Conservation (phyloP, 2,888 invertebrate genomes). For the Taphrorychus bicolor region DNA sequence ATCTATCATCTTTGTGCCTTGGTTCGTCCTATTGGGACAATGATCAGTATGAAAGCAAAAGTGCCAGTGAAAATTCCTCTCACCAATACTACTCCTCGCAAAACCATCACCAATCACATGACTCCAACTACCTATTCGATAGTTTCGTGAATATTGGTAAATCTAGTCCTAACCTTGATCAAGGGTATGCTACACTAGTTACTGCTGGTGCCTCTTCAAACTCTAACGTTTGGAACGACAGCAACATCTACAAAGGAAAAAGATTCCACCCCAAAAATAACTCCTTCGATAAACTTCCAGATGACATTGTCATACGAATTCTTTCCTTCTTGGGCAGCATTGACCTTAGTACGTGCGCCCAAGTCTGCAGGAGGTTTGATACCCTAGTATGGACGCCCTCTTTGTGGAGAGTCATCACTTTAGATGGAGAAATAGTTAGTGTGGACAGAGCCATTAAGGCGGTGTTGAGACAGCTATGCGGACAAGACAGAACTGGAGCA, state of each 20-base stretch:
- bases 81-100: conserved; percentile 49
- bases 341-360: conserved; percentile 75
- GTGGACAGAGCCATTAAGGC: conserved; percentile 72
- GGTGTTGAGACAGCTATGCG: conserved; percentile 70
- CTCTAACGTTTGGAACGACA: conserved; percentile 57
- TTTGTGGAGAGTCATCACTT: conserved; percentile 73
- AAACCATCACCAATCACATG: conserved; percentile 45
- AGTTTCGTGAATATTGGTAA: conserved; percentile 61
- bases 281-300: conserved; percentile 69
- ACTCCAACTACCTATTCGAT: conserved; percentile 57
- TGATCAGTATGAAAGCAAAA: conserved; percentile 51
- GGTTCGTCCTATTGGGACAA: conserved; percentile 58
- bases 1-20: conserved; percentile 56
- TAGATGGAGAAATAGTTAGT: conserved; percentile 67
- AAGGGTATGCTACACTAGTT: conserved; percentile 82
- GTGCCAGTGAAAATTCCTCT: conserved; percentile 45
- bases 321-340: conserved; percentile 75
- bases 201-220: conserved; percentile 62
- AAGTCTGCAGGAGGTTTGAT: conserved; percentile 80
- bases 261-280: conserved; percentile 56
- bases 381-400: conserved; percentile 78
- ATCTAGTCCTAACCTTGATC: conserved; percentile 75
- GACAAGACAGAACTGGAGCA: conserved; percentile 71
- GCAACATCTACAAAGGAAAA: conserved; percentile 54
- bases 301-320: conserved; percentile 73